A percentile compares a stretch with the other conserved stretches of the same genome.
These are phyloP conservation scores for Rhinopomastus cyanomelas DNA, from an alignment of 2,113 vertebrate genomes.

Conservation along the genomic window DNA sequence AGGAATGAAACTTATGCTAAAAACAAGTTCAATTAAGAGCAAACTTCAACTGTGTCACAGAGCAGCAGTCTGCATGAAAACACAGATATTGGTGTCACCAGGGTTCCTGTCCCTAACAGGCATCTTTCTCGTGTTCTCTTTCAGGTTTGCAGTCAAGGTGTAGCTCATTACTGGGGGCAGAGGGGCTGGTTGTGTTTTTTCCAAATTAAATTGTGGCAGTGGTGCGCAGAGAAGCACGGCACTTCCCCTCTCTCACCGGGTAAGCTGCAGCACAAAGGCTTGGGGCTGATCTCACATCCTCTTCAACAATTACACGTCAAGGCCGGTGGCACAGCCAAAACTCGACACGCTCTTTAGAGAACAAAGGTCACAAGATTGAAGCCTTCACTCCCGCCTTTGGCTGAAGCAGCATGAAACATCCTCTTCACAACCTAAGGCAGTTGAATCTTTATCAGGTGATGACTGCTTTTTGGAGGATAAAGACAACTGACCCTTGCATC, in stretches of 20 bases:
- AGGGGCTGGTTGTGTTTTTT: not conserved
- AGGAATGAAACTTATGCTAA: not conserved
- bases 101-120: not conserved
- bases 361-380: conserved; percentile 64
- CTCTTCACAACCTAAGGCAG: conserved; percentile 55
- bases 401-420: conserved; percentile 56
- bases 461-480: conserved; percentile 63
- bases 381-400: conserved; percentile 49
- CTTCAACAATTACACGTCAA: conserved; percentile 67
- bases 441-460: conserved; percentile 69
- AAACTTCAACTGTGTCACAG: not conserved
- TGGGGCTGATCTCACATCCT: conserved; percentile 65
- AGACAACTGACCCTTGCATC: conserved; percentile 44
- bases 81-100: not conserved
- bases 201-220: not conserved
- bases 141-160: not conserved
- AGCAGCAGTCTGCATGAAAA: not conserved
- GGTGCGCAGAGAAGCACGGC: not conserved
- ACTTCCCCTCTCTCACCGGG: conserved; percentile 49
- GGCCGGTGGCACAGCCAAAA: conserved; percentile 63
- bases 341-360: conserved; percentile 61
- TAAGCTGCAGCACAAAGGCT: conserved; percentile 49
- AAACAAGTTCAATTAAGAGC: not conserved
- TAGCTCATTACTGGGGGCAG: not conserved
- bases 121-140: not conserved